Percentiles rank a stretch among this genome's conserved stretches.
Conservation (phyloP, 2,888 invertebrate species). For the Celastrina argiolus region DNA sequence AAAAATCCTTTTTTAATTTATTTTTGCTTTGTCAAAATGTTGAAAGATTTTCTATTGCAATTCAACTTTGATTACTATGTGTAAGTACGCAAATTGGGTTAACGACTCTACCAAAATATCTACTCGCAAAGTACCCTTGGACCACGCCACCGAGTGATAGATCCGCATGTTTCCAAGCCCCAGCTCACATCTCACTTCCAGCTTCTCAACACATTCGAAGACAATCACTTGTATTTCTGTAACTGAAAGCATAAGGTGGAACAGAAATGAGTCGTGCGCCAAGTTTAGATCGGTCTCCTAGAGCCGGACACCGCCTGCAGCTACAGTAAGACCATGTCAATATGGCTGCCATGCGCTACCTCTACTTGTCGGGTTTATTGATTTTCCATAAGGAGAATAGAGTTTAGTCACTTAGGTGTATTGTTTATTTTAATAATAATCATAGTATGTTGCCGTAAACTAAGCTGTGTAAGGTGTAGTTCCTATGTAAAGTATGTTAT, state of each 20-base stretch:
- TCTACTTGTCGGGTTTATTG: neutral
- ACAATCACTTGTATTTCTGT: constrained; percentile 65
- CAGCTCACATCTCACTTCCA: constrained; percentile 76
- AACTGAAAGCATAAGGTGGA: constrained; percentile 73
- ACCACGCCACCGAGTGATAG: constrained; percentile 79
- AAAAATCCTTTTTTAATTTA: constrained; percentile 35
- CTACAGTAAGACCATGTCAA: constrained; percentile 44
- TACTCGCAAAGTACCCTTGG: constrained; percentile 70
- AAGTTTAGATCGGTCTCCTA: constrained; percentile 37
- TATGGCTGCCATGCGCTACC: neutral
- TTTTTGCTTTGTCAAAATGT: constrained; percentile 35
- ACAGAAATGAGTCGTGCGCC: constrained; percentile 39
- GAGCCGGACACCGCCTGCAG: constrained; percentile 64
- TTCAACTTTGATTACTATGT: constrained; percentile 34
- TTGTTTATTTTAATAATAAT: neutral
- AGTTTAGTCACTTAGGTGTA: neutral
- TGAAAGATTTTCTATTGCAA: constrained; percentile 34
- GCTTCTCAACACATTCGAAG: constrained; percentile 73
- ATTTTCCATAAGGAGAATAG: neutral
- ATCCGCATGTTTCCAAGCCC: constrained; percentile 76
- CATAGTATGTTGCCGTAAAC: neutral
- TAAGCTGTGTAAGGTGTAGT: neutral
- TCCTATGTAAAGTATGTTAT: neutral
- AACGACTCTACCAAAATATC: constrained; percentile 56
- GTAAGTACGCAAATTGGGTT: constrained; percentile 39